A percentile compares a stretch with the other conserved stretches of the same genome.
Conservation (phyloP, 1,140 invertebrate species). For the Pollicipes pollicipes region DNA sequence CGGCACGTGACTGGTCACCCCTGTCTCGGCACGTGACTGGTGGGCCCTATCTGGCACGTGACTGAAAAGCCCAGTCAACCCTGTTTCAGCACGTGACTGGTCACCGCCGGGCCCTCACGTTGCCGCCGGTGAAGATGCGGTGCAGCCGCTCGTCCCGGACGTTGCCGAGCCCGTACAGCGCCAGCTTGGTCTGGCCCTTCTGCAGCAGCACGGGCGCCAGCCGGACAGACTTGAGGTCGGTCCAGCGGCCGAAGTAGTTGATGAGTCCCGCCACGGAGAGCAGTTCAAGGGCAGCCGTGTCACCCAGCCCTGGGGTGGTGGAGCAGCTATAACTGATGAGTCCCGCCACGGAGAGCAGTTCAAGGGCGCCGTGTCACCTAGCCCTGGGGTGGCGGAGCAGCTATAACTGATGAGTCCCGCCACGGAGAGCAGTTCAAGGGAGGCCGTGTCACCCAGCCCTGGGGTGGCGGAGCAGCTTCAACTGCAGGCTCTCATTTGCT, state of each 20-base stretch:
- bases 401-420: conserved; percentile 38
- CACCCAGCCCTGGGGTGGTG: conserved; percentile 32
- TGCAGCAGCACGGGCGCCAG: conserved; percentile 67
- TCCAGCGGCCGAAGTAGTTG: conserved; percentile 32
- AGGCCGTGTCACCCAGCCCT: conserved; percentile 40
- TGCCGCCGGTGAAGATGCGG: conserved; percentile 50
- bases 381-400: conserved; percentile 32
- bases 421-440: conserved; percentile 63
- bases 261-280: conserved; percentile 43
- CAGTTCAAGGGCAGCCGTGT: conserved; percentile 59
- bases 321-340: no score
- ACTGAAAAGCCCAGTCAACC: no score
- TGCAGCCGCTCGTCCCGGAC: conserved; percentile 80
- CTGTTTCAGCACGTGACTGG: no score
- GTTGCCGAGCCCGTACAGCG: conserved; percentile 84
- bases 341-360: conserved; percentile 51
- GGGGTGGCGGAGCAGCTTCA: no score
- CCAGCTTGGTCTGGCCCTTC: conserved; percentile 69
- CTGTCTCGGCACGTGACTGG: no score
- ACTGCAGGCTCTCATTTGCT: no score
- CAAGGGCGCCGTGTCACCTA: conserved; percentile 49
- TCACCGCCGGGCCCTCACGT: conserved; percentile 32
- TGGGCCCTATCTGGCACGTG: no score
- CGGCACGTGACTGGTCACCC: no score
- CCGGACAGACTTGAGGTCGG: conserved; percentile 52